Evolutionary conservation across 1,140 invertebrate genomes (phyloP), one percentile per base, ranked within the genome.

Genomic region (Euglossa dilemma): DNA sequence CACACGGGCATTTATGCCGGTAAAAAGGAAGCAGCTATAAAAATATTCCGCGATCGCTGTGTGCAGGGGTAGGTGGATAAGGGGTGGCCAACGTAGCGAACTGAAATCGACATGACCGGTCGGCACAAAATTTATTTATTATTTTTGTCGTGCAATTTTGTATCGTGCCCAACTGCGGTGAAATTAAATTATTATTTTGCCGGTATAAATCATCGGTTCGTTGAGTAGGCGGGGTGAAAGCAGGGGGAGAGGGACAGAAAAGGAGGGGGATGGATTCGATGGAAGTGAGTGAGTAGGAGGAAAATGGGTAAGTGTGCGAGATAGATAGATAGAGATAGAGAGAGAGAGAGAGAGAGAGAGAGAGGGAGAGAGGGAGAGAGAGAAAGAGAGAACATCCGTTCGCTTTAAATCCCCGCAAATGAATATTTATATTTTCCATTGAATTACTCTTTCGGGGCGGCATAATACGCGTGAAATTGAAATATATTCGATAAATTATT

Each of bases 371-470:
- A 67, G 61, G 25, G 73, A 59, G 70, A 61, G 56, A 61, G 45
- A 61, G 84, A 85, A 72, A 85, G 75, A 80, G 80, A 72, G 76
- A 67, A 88, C 86, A 85, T 90, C 82, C 84, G 87, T 85, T 86
- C 91, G 90, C 91, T 93, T 94, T 93, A 93, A 94, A 93, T 94
- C 92, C 91, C 91, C 92, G 87, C 92, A 93, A 94, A 94, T 94
- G 93, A 94, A 94, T 94, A 94, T 94, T 94, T 94, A 94, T 94
- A 94, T 93, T 94, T 94, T 94, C 93, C 93, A 94, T 94, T 94
- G 93, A 94, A 94, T 94, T 93, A 93, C 93, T 93, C 93, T 94
- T 94, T 93, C 89, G 90, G 90, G 86, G 83, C 90, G 90, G 91
- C 92, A 94, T 94, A 93, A 93, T 93, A 93, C 89, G 90, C 90